Base-by-base conservation (phyloP, 2,888 invertebrate species). In the Harmothoe impar region DNA sequence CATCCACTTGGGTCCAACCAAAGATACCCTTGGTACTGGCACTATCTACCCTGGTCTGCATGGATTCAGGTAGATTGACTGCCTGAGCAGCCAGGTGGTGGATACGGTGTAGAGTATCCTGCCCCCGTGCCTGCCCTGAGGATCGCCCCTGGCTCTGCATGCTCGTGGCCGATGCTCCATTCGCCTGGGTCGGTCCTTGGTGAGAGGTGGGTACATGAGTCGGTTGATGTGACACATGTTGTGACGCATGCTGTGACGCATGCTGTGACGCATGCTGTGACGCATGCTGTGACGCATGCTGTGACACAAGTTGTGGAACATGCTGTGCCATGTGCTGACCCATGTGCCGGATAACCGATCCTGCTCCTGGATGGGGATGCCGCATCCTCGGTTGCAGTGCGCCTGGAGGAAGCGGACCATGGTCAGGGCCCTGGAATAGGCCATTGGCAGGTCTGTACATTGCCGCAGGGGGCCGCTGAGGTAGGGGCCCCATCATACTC, bases 1-100 rank as follows among this genome's bases (percentile, higher is more conserved):
- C 98, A 92, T 98, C 98, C 89, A 99, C 97, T 94, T 97, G 97
- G 91, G 97, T 97, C 99, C 99, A 99, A 89, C 98, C 98, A 96
- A 99, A 99, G 94, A 98, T 94, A 29, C 96, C 96, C 90, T 96
- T 96, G 31, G 95, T 94, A 93, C 96, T 96, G 77, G 96, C 94
- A 92, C 94, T 95, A 92, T 96, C 96, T 31, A 96, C 93, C 10
- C 92, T 88, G 68, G 84, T 90, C 10, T 89, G 86, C 10, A 54
- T 29, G 1, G 86, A 25, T 29, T 86, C 86, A 25, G 86, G 56
- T 12, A 86, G 86, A 52, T n/a, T 86, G 23, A 25, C 52, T 3
- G 86, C 86, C 54, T 86, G 86, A 25, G 86, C 86, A 86, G 86
- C 86, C 12, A 86, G 1, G 0, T 86, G 86, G 31, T 17, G 86